These are phyloP conservation scores for Troglohyphantes excavatus DNA, from an alignment of 2,888 invertebrate genomes.

Conservation along the genomic window DNA sequence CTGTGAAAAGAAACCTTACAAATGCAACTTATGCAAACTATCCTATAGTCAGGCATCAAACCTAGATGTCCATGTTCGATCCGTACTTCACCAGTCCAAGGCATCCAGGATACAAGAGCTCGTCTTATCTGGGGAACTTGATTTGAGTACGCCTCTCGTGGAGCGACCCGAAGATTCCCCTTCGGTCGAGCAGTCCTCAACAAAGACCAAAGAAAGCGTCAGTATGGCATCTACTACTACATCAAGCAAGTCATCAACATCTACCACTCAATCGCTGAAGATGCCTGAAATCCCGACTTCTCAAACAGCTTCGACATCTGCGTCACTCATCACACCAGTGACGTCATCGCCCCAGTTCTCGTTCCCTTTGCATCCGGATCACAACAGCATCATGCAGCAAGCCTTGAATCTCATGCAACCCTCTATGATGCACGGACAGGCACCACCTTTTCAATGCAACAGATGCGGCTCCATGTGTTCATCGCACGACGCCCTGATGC, in stretches of 20 bases:
- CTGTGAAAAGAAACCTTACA: constrained; percentile 91
- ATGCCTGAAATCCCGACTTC: neutral
- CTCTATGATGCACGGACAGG: constrained; percentile 10
- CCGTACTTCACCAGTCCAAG: constrained; percentile 94
- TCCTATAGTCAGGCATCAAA: constrained; percentile 95
- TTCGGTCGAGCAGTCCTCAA: constrained; percentile 15
- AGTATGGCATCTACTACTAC: no score
- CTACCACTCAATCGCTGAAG: neutral
- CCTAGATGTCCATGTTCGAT: constrained; percentile 95
- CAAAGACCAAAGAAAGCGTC: neutral
- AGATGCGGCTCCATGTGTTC: constrained; percentile 68
- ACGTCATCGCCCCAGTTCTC: constrained; percentile 60
- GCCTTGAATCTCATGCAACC: constrained; percentile 63
- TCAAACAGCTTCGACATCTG: constrained; percentile 12
- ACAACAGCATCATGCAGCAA: constrained; percentile 70
- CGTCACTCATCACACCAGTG: constrained; percentile 15
- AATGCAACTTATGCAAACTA: constrained; percentile 95
- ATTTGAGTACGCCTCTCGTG: constrained; percentile 91
- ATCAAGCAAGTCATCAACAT: neutral
- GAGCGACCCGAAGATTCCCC: constrained; percentile 88
- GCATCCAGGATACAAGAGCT: constrained; percentile 93
- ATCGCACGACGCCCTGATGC: constrained; percentile 69
- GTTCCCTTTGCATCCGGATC: constrained; percentile 73
- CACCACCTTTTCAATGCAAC: constrained; percentile 59
- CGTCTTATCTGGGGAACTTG: constrained; percentile 92